Evolutionary conservation across 2,113 vertebrate species (phyloP), one percentile per base, ranked within the genome.

Genomic region (Beaufortia kweichowensis): DNA sequence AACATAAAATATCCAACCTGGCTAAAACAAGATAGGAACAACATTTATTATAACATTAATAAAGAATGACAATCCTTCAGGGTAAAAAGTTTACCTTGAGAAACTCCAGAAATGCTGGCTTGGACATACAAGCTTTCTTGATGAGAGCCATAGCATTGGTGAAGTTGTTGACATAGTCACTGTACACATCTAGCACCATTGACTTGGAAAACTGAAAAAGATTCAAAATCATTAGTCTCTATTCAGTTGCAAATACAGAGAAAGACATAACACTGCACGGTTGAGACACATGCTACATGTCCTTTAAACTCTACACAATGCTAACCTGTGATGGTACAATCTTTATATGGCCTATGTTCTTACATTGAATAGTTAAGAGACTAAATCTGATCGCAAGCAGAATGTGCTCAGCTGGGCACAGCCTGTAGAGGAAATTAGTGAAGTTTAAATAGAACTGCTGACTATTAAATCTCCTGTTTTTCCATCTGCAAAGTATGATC

Each of bases 141-240:
- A 96, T 94, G 43, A 95, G 86, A 1, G 93, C 88, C 95, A 95
- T 96, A 82, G 95, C 93, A 0, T 82, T 88, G 63, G 94, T 95
- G 86, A 96, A 95, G 88, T 96, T 96, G 87, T 95, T 95, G 82
- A 96, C 94, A 0, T 96, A 96, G 59, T 96, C 95, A 0, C 94
- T 95, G 89, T 96, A 96, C 23, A 96, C 93, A 0, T 95, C 94
- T 24, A 95, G 82, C 70, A 96, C 95, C 94, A 96, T 94, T 0
- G 94, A 96, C 85, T 95, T 95, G 78, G 94, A 96, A 83, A 96
- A 95, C 94, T 96, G 53, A n/a, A 79, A 35, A 1, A 12, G 15
- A 64, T 9, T 15, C 8, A 48, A 21, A 55, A 69, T n/a, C n/a
- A n/a, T n/a, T n/a, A n/a, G 29, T 15, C 31, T 66, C 6, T 64